A percentile compares a stretch with the other conserved stretches of the same genome.
These are phyloP conservation scores for Epirrita christyi DNA, from an alignment of 2,888 invertebrate species.

Conservation along the genomic window DNA sequence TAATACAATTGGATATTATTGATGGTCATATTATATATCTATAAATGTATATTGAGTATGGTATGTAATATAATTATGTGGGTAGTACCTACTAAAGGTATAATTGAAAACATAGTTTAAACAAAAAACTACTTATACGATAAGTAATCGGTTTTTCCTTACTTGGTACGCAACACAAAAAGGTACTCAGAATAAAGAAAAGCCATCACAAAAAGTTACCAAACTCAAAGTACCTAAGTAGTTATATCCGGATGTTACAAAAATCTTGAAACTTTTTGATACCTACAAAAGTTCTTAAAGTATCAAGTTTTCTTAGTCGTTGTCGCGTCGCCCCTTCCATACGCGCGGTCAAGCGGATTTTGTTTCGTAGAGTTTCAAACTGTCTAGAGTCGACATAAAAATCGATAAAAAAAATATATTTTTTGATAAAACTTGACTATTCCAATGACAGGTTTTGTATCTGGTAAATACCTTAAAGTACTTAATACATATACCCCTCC, in stretches of 20 bases:
- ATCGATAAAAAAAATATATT: slow-evolving; percentile 12
- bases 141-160: no score
- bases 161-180: not conserved
- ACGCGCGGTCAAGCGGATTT: slow-evolving; percentile 85
- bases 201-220: slow-evolving; percentile 15
- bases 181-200: not conserved
- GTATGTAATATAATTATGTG: no score
- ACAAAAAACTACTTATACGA: no score
- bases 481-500: no score
- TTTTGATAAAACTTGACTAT: no score
- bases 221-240: slow-evolving; percentile 24
- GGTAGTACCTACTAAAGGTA: no score
- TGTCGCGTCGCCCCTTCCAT: slow-evolving; percentile 71
- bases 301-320: slow-evolving; percentile 70
- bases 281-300: slow-evolving; percentile 61
- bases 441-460: no score
- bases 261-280: slow-evolving; percentile 39
- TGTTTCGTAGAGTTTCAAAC: slow-evolving; percentile 65
- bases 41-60: no score
- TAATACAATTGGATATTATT: no score
- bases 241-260: slow-evolving; percentile 16
- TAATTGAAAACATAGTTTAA: no score
- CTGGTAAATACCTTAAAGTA: no score
- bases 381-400: slow-evolving; percentile 48
- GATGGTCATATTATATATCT: no score